Evolutionary conservation across 2,113 vertebrate species (phyloP).

Genomic region (Malurus melanocephalus): DNA sequence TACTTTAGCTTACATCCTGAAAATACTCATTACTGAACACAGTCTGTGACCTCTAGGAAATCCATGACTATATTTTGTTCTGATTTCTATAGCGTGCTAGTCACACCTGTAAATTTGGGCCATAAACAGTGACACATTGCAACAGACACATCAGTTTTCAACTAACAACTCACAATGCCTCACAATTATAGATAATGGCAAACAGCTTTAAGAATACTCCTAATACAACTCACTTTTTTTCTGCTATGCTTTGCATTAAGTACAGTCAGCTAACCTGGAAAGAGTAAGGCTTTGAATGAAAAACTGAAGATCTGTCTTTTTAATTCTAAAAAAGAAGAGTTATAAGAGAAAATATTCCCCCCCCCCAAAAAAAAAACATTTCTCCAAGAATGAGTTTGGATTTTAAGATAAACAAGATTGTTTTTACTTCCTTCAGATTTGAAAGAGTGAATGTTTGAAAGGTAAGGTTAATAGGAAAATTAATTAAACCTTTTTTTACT

Average conservation of each 20-base stretch:
- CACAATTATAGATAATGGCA: slow-evolving; percentile 6
- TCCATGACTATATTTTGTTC: neutral
- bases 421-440: neutral
- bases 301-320: neutral
- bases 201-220: neutral
- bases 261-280: neutral
- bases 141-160: neutral
- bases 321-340: neutral
- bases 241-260: neutral
- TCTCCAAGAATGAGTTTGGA: neutral
- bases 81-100: neutral
- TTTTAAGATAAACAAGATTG: neutral
- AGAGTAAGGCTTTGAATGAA: neutral
- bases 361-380: neutral
- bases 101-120: neutral
- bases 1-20: neutral
- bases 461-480: neutral
- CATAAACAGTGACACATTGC: neutral
- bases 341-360: neutral
- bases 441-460: neutral
- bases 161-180: neutral
- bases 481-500: neutral
- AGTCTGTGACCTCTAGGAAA: neutral
- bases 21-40: neutral
- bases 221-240: neutral